Conservation (phyloP, 1,140 invertebrate genomes). For the Zophobas atratus region DNA sequence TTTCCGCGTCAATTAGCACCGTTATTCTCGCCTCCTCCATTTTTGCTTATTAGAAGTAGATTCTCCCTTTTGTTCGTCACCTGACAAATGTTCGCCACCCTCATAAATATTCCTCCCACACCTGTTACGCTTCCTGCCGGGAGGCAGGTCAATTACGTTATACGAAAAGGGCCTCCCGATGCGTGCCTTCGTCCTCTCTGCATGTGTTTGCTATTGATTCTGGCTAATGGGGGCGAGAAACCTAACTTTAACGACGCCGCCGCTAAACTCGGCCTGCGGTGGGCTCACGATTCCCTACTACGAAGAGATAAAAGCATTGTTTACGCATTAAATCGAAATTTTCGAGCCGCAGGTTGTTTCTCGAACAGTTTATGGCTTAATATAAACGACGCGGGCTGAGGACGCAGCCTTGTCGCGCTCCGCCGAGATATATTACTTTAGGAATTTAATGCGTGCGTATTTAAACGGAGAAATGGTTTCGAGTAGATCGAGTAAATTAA, state of each 20-base stretch:
- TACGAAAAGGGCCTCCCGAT: background rate
- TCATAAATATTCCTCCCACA: background rate
- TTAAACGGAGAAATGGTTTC: too few species aligned
- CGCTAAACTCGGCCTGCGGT: conserved; percentile 16
- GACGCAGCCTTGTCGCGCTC: too few species aligned
- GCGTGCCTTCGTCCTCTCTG: background rate
- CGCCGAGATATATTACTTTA: too few species aligned
- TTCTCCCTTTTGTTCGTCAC: too few species aligned
- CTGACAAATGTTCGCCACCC: too few species aligned
- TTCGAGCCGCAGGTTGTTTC: conserved; percentile 1
- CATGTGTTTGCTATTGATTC: conserved; percentile 32
- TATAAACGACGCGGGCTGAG: too few species aligned
- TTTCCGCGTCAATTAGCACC: too few species aligned
- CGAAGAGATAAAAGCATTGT: conserved; percentile 27
- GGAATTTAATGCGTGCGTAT: too few species aligned
- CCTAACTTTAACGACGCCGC: background rate
- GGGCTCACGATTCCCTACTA: background rate
- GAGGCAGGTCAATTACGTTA: conserved; percentile 19
- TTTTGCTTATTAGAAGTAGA: too few species aligned
- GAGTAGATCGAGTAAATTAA: too few species aligned
- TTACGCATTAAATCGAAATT: conserved; percentile 22
- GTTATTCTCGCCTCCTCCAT: too few species aligned
- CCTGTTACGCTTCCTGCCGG: conserved; percentile 39
- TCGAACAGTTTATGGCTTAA: too few species aligned
- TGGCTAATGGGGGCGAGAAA: conserved; percentile 24